A percentile compares a stretch with the other conserved stretches of the same genome.
phyloP scores from a whole-genome alignment of 23 tunicate species.

The Pegea sp. region DNA sequence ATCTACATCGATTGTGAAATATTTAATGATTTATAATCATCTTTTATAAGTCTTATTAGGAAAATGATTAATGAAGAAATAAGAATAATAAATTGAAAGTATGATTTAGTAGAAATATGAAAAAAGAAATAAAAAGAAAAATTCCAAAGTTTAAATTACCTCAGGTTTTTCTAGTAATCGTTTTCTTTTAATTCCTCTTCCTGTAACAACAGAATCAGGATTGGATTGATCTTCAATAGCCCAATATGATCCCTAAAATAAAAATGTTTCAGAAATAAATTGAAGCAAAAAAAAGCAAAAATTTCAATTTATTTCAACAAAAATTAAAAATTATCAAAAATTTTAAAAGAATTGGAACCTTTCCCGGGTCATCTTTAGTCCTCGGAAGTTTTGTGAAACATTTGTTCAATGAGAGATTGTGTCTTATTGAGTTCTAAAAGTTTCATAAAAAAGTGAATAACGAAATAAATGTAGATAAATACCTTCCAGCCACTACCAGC shows the following conservation, averaged over 20 bases:
- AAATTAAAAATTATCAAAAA: background rate
- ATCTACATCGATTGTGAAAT: too few relatives aligned
- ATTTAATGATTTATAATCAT: too few relatives aligned
- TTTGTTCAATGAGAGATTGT: conserved; percentile 82
- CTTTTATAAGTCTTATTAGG: too few relatives aligned
- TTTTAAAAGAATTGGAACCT: conserved; percentile 11
- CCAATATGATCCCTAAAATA: conserved; percentile 75
- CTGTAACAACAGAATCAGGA: conserved; percentile 17
- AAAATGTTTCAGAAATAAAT: background rate
- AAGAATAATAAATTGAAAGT: too few relatives aligned
- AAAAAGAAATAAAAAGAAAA: too few relatives aligned
- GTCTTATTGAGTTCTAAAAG: conserved; percentile 82
- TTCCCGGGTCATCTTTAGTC: conserved; percentile 93
- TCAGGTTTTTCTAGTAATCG: background rate
- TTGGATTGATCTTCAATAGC: conserved; percentile 49
- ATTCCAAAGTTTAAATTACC: too few relatives aligned
- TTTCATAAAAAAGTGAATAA: background rate
- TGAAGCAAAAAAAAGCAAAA: background rate
- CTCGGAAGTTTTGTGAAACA: conserved; percentile 87
- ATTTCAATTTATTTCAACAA: background rate
- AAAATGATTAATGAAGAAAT: too few relatives aligned
- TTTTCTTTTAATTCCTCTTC: conserved; percentile 6
- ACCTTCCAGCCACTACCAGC: conserved; percentile 94
- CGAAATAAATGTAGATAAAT: background rate
- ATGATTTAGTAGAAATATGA: too few relatives aligned